Evolutionary conservation across 2,113 vertebrate genomes (phyloP), one percentile per base, ranked within the genome.

Genomic region (Microcebus griseorufus): DNA sequence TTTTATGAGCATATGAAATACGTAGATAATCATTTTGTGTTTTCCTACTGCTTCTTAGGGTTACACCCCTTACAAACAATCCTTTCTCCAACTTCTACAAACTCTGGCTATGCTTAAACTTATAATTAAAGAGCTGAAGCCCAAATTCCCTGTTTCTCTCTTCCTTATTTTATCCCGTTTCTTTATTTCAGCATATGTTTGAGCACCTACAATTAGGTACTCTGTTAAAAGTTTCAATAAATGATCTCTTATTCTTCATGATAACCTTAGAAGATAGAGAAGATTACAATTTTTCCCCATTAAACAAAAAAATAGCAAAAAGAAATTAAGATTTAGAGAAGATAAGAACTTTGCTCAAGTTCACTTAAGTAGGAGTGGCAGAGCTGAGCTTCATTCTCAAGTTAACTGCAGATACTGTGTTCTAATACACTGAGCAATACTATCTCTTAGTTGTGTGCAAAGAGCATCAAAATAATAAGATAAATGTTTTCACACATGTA

Each of bases 1-100:
- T 97, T 97, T 95, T 94, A 86, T 82, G 67, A 95, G 58, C 10
- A 7, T 75, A 39, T 96, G 39, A 96, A 73, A 87, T 92, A 84
- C 75, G 89, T 83, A 90, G 27, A 51, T 48, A 65, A 58, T 92
- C 39, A 45, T 92, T 62, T 87, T 84, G 42, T 93, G 34, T 73
- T 93, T 83, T 1, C 5, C 67, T 48, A 12, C 62, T 85, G 12
- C 5, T 83, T 73, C 45, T 76, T 94, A 62, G 23, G 42, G 45
- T 64, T 88, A 37, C 25, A 37, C 17, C 14, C 34, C 3, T 51
- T 80, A 55, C 58, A 48, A 93, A 75, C 22, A 82, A 86, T 32
- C 29, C 13, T 89, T 92, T 90, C 55, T 91, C 51, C 48, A 83
- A 17, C 25, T 3, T n/a, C 32, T 27, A 17, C 2, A 34, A 18